These are phyloP conservation scores for Eumacrocentrus americanus DNA, from an alignment of 2,888 invertebrate genomes.

Conservation along the genomic window DNA sequence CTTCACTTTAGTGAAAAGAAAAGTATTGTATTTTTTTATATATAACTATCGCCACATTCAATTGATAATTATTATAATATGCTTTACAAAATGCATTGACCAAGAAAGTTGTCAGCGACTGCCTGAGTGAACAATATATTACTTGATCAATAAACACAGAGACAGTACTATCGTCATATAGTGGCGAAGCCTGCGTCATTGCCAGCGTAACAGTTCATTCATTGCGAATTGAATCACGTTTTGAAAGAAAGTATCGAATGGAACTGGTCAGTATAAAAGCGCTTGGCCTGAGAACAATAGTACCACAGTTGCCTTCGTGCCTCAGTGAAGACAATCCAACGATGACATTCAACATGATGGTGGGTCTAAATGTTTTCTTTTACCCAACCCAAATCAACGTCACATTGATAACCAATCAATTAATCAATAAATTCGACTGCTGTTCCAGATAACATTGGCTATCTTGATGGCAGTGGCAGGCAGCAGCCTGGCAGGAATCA, in stretches of 20 bases:
- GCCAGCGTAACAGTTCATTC: conserved; percentile 28
- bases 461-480: conserved; percentile 35
- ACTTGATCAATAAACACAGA: neutral
- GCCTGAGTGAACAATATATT: too few relatives aligned
- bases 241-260: conserved; percentile 41
- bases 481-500: conserved; percentile 59
- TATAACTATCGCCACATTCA: too few relatives aligned
- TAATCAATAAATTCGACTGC: neutral
- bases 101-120: too few relatives aligned
- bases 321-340: conserved; percentile 29
- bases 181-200: neutral
- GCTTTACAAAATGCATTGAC: neutral
- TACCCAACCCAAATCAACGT: neutral
- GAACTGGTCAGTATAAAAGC: conserved; percentile 40
- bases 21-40: too few relatives aligned
- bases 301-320: conserved; percentile 31
- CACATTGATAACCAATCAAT: neutral
- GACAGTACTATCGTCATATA: neutral
- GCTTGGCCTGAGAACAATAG: conserved; percentile 26
- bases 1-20: too few relatives aligned
- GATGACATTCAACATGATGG: conserved; percentile 42
- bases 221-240: conserved; percentile 41
- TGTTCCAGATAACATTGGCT: conserved; percentile 34
- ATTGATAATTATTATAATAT: too few relatives aligned
- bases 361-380: conserved; percentile 26